Conservation (phyloP, 2,888 invertebrate genomes). For the Drosophila pseudotakahashii region DNA sequence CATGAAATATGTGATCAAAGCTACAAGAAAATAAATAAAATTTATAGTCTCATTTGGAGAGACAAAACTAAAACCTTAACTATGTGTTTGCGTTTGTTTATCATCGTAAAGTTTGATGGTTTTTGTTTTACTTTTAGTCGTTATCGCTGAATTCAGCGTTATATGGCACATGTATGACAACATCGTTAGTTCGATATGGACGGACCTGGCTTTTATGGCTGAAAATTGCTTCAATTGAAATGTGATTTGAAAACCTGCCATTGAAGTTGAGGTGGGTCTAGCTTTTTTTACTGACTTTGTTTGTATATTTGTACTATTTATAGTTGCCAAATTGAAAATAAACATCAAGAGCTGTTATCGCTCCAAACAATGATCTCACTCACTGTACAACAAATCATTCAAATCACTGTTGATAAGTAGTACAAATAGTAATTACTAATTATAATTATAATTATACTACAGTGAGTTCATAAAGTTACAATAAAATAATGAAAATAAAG, state of each 20-base stretch:
- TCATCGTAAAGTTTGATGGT: slow-evolving; percentile 8
- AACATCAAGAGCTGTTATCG: slow-evolving; percentile 46
- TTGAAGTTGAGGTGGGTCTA: slow-evolving; percentile 7
- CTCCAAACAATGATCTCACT: slow-evolving; percentile 58
- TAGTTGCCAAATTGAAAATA: slow-evolving; percentile 43
- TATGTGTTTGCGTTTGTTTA: slow-evolving; percentile 28
- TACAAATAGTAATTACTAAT: slow-evolving; percentile 1
- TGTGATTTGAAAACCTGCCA: slow-evolving; percentile 19
- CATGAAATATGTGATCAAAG: slow-evolving; percentile 5
- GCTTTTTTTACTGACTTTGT: neutral
- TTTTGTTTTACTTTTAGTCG: slow-evolving; percentile 4
- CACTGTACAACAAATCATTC: slow-evolving; percentile 36
- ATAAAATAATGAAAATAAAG: slow-evolving; percentile 14
- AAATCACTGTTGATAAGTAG: slow-evolving; percentile 39
- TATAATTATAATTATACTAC: too few relatives aligned
- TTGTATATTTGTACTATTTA: slow-evolving; percentile 39
- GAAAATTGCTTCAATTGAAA: slow-evolving; percentile 40
- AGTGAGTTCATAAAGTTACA: neutral
- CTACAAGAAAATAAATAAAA: slow-evolving; percentile 36
- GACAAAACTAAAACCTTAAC: slow-evolving; percentile 21
- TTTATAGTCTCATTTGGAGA: slow-evolving; percentile 41
- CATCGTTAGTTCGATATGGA: slow-evolving; percentile 45
- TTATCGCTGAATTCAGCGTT: slow-evolving; percentile 26
- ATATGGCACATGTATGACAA: slow-evolving; percentile 55
- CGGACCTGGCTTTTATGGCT: slow-evolving; percentile 27